A percentile compares a stretch with the other conserved stretches of the same genome.
Evolutionary conservation across 2,888 invertebrate species (phyloP).

Genomic region (Pristionchus fissidentatus): DNA sequence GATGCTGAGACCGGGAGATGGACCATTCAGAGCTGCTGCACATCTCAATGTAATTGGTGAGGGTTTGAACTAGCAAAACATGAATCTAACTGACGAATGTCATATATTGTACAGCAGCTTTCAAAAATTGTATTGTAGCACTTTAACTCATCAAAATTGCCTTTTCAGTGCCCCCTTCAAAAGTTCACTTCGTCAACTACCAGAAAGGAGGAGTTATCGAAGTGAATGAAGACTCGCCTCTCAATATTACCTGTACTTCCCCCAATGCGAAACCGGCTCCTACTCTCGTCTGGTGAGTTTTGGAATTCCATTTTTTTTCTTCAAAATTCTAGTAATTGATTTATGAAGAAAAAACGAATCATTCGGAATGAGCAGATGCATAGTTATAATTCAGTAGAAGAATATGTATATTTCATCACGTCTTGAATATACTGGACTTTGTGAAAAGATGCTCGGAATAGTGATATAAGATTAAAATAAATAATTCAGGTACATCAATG

Average conservation of each 20-base stretch:
- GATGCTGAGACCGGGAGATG: conserved; percentile 79
- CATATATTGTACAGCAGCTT: no score
- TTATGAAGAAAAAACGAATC: no score
- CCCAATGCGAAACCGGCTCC: conserved; percentile 70
- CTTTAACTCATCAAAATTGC: not conserved
- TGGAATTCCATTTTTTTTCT: not conserved
- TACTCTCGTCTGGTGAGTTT: conserved; percentile 61
- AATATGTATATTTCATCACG: not conserved
- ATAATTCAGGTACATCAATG: conserved; percentile 70
- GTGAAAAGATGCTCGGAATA: not conserved
- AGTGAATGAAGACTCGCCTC: conserved; percentile 68
- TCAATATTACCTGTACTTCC: conserved; percentile 72
- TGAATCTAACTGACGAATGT: not conserved
- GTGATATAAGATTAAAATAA: not conserved
- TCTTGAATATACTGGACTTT: not conserved
- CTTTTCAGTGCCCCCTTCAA: conserved; percentile 68
- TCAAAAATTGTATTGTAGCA: no score
- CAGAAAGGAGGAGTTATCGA: conserved; percentile 64
- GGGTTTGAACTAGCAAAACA: not conserved
- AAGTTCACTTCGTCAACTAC: conserved; percentile 67
- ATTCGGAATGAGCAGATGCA: no score
- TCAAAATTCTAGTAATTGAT: not conserved
- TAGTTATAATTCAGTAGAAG: not conserved
- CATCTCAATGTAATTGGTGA: conserved; percentile 70
- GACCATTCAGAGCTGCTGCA: conserved; percentile 67